phyloP scores from a whole-genome alignment of 1,140 invertebrate species.

The Pogonomyrmex californicus region DNA sequence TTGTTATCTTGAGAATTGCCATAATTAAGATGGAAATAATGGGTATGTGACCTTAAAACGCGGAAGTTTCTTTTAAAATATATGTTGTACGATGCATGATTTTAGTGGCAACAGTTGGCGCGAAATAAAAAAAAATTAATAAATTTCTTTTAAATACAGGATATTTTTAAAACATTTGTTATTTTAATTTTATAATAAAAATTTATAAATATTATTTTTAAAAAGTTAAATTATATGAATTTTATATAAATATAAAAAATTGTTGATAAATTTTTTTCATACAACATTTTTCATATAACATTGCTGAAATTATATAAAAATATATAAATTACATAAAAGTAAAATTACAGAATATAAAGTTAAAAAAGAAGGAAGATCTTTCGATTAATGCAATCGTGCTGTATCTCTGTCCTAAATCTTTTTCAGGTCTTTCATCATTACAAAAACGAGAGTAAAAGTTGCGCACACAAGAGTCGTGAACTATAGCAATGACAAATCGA shows the following conservation, averaged over 20 bases:
- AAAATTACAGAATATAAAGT: background rate
- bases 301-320: background rate
- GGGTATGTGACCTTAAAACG: background rate
- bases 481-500: conserved; percentile 58
- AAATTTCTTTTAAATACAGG: background rate
- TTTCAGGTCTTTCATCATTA: conserved; percentile 30
- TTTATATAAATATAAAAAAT: background rate
- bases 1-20: conserved; percentile 32
- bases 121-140: conserved; percentile 30
- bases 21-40: conserved; percentile 31
- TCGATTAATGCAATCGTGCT: conserved; percentile 59
- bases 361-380: conserved; percentile 39
- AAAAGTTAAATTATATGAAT: background rate
- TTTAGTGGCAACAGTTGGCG: background rate
- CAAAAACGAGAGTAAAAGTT: conserved; percentile 70
- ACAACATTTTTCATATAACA: background rate
- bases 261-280: background rate
- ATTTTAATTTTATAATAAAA: background rate
- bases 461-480: conserved; percentile 17
- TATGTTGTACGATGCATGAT: background rate
- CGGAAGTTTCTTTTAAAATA: conserved; percentile 17
- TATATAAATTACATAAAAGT: background rate
- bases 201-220: background rate
- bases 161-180: background rate
- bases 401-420: conserved; percentile 70